phyloP scores from a whole-genome alignment of 2,888 invertebrate species.

The Ephialtes manifestator region DNA sequence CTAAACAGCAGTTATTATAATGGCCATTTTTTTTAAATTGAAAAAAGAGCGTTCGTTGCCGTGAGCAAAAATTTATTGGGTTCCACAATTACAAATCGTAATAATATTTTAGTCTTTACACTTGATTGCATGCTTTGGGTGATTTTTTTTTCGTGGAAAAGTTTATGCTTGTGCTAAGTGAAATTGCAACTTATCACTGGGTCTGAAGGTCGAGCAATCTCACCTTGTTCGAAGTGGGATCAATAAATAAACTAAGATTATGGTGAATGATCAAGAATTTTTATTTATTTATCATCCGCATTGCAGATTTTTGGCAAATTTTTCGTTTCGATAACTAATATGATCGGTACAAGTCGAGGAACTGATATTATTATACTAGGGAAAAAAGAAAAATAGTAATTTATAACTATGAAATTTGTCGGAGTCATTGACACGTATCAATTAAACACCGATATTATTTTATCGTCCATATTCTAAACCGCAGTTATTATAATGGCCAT shows the following conservation, averaged over 20 bases:
- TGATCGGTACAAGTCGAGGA: no score
- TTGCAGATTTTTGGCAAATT: no score
- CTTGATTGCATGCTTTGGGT: background rate
- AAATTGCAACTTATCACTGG: constrained; percentile 20
- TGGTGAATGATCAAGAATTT: no score
- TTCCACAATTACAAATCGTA: background rate
- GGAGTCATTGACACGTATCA: no score
- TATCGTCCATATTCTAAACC: no score
- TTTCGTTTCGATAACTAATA: no score
- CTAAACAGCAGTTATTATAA: background rate
- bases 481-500: no score
- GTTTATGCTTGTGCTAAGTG: constrained; percentile 11
- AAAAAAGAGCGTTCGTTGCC: background rate
- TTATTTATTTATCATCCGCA: no score
- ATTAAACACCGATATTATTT: no score
- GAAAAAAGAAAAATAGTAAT: no score
- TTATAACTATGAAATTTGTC: no score
- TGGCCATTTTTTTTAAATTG: background rate
- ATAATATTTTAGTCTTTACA: constrained; percentile 17
- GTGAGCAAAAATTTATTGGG: background rate
- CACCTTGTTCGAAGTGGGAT: background rate
- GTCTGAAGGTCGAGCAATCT: background rate
- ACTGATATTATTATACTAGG: no score
- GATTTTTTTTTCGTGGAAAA: background rate
- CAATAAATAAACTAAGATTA: background rate